Evolutionary conservation across 2,888 invertebrate species (phyloP), one percentile per base, ranked within the genome.

Genomic region (Acronicta psi): DNA sequence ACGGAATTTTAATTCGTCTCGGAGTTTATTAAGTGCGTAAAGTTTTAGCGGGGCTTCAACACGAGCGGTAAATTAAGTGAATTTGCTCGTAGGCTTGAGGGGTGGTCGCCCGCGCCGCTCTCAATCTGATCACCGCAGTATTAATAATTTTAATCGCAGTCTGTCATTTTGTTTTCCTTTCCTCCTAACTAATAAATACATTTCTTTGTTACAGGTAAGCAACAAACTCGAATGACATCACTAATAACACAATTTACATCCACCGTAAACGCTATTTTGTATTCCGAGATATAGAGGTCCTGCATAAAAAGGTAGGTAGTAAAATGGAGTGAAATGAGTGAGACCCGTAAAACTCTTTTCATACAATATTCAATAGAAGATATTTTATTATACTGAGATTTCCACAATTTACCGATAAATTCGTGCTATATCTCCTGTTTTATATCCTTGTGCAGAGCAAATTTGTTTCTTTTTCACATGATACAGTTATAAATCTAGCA

Each of bases 11-110:
- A 93, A 93, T 92, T 92, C 89, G 86, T 84, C 88, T 84, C 82
- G 73, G 88, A 90, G 91, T 93, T 93, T 91, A 92, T 93, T 92
- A 93, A 92, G 92, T 92, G 92, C 91, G 92, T 92, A 91, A 93
- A 93, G 90, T 93, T 93, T 91, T 84, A 88, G 87, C 86, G 83
- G 82, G 81, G 85, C 80, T 80, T 81, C 83, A 82, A 81, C 84
- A 83, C 82, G 84, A 84, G 84, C 85, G 86, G 86, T 85, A 87
- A 90, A 92, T 91, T 92, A 91, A 92, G 89, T 89, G 87, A 91
- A 91, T 91, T 91, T 86, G 80, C 84, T 89, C 81, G 81, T 82
- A 83, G 83, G 82, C 82, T 83, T 51, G 77, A 77, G 79, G 81
- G 82, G 77, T 74, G 75, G 73, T 69, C 69, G 73, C 69, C 76